phyloP scores from a whole-genome alignment of 2,797 vertebrate species.

The Cossypha dichroa region DNA sequence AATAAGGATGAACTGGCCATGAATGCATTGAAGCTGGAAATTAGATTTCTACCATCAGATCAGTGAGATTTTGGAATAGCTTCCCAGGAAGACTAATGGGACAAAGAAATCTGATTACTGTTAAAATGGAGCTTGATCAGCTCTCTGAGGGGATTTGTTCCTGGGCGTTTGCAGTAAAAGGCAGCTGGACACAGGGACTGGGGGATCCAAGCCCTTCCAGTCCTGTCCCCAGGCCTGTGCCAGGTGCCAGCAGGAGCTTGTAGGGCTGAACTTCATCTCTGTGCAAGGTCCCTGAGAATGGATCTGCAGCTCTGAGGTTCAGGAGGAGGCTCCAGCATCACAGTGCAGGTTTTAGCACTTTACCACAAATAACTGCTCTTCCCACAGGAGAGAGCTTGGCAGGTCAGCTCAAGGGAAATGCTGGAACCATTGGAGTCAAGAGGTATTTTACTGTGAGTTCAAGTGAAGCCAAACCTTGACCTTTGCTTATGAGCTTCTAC shows the following conservation, averaged over 20 bases:
- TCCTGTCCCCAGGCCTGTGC: background rate
- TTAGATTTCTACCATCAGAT: conserved; percentile 45
- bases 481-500: background rate
- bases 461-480: background rate
- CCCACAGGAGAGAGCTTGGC: fast-evolving
- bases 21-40: conserved; percentile 45
- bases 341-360: background rate
- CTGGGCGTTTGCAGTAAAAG: background rate
- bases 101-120: conserved; percentile 53
- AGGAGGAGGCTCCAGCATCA: background rate
- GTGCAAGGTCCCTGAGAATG: background rate
- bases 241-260: background rate
- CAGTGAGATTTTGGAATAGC: conserved; percentile 30
- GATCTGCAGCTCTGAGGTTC: background rate
- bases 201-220: background rate
- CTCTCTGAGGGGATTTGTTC: background rate
- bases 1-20: conserved; percentile 45
- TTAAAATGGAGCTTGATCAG: conserved; percentile 41
- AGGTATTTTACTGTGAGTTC: background rate
- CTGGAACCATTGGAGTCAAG: background rate
- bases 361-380: background rate
- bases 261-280: background rate
- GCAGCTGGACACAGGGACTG: background rate
- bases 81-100: conserved; percentile 34
- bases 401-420: background rate